phyloP scores from a whole-genome alignment of 2,113 vertebrate genomes.

The Bufo bufo region DNA sequence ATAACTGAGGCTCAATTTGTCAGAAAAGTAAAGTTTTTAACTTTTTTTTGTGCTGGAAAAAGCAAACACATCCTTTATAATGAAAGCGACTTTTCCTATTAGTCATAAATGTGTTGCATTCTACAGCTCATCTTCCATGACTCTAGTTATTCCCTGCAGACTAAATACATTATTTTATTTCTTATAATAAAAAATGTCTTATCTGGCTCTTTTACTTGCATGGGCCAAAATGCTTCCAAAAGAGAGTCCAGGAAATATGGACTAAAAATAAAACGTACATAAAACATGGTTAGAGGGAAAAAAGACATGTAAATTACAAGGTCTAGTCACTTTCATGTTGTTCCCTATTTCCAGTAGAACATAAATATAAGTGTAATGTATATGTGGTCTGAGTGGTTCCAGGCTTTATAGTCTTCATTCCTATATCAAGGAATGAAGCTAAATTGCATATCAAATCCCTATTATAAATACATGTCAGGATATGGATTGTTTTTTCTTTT shows the following conservation, averaged over 20 bases:
- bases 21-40: not conserved
- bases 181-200: slow-evolving; percentile 37
- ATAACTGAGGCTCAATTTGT: not conserved
- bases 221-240: slow-evolving; percentile 29
- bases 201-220: not conserved
- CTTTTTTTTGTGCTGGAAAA: not conserved
- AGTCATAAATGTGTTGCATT: not conserved
- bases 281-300: slow-evolving; percentile 34
- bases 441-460: not conserved
- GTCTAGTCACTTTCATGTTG: slow-evolving; percentile 29
- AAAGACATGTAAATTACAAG: slow-evolving; percentile 39
- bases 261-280: slow-evolving; percentile 39
- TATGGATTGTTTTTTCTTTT: not conserved
- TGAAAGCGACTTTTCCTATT: not conserved
- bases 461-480: slow-evolving; percentile 5
- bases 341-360: slow-evolving; percentile 25
- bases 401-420: slow-evolving; percentile 31
- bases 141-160: not conserved
- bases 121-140: not conserved
- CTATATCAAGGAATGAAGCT: slow-evolving; percentile 24
- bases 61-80: not conserved
- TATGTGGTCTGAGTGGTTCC: slow-evolving; percentile 38
- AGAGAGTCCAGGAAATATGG: slow-evolving; percentile 30
- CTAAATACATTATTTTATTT: slow-evolving; percentile 25
- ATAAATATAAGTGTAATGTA: slow-evolving; percentile 38